Evolutionary conservation across 1,140 invertebrate genomes (phyloP).

Genomic region (Wiebesia pumilae): DNA sequence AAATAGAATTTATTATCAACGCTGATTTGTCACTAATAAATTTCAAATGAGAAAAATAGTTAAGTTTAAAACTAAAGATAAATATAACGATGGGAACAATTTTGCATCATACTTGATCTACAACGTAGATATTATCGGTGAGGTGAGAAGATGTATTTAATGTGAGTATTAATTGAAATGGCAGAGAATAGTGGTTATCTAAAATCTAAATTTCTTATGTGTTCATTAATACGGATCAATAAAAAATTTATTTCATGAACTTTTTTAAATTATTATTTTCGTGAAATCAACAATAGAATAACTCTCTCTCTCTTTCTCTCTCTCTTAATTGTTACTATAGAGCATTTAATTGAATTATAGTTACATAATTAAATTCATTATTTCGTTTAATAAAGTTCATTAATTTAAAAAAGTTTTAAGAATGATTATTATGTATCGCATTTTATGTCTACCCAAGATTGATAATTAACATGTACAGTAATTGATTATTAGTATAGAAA

Average conservation of each 20-base stretch:
- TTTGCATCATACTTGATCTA: not conserved
- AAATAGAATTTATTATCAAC: not conserved
- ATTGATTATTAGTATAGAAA: no score
- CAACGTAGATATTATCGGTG: not conserved
- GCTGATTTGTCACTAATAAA: not conserved
- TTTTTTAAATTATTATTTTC: no score
- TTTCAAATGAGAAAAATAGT: not conserved
- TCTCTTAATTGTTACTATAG: no score
- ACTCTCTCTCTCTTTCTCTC: no score
- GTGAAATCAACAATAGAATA: no score
- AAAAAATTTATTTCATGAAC: not conserved
- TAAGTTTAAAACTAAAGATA: not conserved
- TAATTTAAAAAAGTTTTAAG: no score
- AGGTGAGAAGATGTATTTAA: slow-evolving; percentile 12
- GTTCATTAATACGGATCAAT: not conserved
- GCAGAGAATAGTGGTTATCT: not conserved
- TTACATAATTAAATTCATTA: no score
- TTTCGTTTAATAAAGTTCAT: no score
- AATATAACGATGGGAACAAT: not conserved
- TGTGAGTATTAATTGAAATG: not conserved
- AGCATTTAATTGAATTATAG: no score
- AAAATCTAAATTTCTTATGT: not conserved
- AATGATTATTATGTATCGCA: no score
- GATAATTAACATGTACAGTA: no score
- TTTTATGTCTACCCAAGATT: no score